Evolutionary conservation across 2,113 vertebrate species (phyloP).

Genomic region (Thunnus thynnus): DNA sequence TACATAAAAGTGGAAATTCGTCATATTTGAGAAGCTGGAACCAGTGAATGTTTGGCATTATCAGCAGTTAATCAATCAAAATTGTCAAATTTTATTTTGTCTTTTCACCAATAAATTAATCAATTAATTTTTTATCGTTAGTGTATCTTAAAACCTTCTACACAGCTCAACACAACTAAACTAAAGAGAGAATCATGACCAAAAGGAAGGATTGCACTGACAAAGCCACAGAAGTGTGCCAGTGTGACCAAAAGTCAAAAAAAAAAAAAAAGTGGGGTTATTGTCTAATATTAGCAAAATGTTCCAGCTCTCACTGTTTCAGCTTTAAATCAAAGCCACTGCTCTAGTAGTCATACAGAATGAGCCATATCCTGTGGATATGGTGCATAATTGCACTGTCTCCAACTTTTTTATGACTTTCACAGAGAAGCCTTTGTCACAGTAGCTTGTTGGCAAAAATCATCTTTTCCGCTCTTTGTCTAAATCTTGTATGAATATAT

Average conservation of each 20-base stretch:
- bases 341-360: not conserved
- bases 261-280: too few relatives aligned
- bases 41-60: too few relatives aligned
- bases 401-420: slow-evolving; percentile 38
- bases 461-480: slow-evolving; percentile 76
- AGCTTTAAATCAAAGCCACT: not conserved
- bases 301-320: not conserved
- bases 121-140: not conserved
- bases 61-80: too few relatives aligned
- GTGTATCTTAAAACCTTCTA: not conserved
- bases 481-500: slow-evolving; percentile 55
- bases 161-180: not conserved
- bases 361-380: slow-evolving; percentile 50
- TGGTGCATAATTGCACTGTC: slow-evolving; percentile 3
- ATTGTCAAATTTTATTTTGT: too few relatives aligned
- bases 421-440: slow-evolving; percentile 80
- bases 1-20: not conserved
- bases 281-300: not conserved
- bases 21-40: not conserved
- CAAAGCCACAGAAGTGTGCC: not conserved
- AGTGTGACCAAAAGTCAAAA: not conserved
- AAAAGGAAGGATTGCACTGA: not conserved
- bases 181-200: not conserved
- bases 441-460: slow-evolving; percentile 43
- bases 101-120: too few relatives aligned